A percentile compares a stretch with the other conserved stretches of the same genome.
Conservation (phyloP, 2,888 invertebrate genomes). For the Elgonia sp. region DNA sequence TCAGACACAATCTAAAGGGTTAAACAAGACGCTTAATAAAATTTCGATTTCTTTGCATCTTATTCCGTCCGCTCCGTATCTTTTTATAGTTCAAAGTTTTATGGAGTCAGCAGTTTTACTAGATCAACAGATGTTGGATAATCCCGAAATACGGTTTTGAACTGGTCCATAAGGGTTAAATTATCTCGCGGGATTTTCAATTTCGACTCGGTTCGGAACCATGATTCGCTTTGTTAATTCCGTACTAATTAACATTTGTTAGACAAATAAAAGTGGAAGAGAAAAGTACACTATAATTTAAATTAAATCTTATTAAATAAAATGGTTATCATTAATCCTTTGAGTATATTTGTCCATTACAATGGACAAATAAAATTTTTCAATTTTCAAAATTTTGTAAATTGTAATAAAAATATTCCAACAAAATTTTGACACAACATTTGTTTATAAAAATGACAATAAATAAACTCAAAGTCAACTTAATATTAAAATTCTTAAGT, state of each 20-base stretch:
- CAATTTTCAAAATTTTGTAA: too few species aligned
- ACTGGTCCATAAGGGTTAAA: conserved; percentile 59
- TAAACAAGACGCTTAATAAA: conserved; percentile 28
- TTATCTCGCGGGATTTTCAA: conserved; percentile 44
- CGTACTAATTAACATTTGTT: not conserved
- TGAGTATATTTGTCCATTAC: too few species aligned
- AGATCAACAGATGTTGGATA: conserved; percentile 67
- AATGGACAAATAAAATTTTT: too few species aligned
- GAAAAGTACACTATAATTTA: too few species aligned
- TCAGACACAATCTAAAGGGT: conserved; percentile 4
- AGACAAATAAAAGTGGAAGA: too few species aligned
- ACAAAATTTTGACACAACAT: too few species aligned
- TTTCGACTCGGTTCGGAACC: not conserved
- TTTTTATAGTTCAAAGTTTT: conserved; percentile 69
- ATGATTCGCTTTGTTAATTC: not conserved
- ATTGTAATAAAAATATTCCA: too few species aligned
- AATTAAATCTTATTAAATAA: too few species aligned
- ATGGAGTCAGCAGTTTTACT: conserved; percentile 67
- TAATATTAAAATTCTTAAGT: too few species aligned
- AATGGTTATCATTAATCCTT: too few species aligned
- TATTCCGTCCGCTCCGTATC: conserved; percentile 48
- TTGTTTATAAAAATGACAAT: too few species aligned
- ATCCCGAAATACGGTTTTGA: conserved; percentile 59
- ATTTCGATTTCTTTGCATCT: not conserved
- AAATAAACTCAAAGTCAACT: too few species aligned